Conservation (phyloP, 2,797 vertebrate species). For the Notolepis coatsorum region DNA sequence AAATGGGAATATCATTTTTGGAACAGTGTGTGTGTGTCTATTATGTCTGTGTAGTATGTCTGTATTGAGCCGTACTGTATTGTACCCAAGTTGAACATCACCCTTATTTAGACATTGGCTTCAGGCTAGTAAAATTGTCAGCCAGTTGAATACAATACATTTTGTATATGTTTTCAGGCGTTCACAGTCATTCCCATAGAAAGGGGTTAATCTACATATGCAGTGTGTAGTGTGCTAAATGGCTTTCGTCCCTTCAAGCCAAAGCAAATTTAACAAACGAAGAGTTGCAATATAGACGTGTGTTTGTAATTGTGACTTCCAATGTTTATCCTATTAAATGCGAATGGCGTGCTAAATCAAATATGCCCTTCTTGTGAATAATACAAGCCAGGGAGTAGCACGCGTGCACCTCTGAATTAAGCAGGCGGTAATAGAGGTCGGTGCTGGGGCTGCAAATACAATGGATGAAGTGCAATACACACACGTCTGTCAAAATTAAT, state of each 20-base stretch:
- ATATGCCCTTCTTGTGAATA: slow-evolving; percentile 42
- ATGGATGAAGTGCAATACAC: slow-evolving; percentile 19
- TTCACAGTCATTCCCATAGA: slow-evolving; percentile 6
- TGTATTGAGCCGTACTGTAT: too few relatives aligned
- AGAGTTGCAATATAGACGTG: slow-evolving; percentile 8
- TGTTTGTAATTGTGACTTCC: slow-evolving; percentile 57
- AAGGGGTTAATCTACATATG: slow-evolving; percentile 11
- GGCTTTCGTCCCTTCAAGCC: slow-evolving; percentile 27
- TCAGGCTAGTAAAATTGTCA: not conserved
- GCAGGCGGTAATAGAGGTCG: slow-evolving; percentile 47
- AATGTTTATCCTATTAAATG: slow-evolving; percentile 62
- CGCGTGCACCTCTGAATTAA: slow-evolving; percentile 42
- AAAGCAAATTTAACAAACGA: slow-evolving; percentile 40
- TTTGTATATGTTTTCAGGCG: slow-evolving; percentile 13
- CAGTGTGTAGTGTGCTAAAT: slow-evolving; percentile 38
- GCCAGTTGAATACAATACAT: not conserved
- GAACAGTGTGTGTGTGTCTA: not conserved
- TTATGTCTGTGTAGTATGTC: not conserved
- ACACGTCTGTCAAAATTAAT: slow-evolving; percentile 45
- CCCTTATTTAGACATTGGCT: too few relatives aligned
- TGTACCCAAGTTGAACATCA: not conserved
- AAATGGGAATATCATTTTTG: too few relatives aligned
- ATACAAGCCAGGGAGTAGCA: slow-evolving; percentile 35
- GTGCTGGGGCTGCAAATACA: slow-evolving; percentile 28
- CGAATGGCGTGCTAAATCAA: slow-evolving; percentile 50